phyloP scores from a whole-genome alignment of 2,113 vertebrate species.

The Regulus satrapa region DNA sequence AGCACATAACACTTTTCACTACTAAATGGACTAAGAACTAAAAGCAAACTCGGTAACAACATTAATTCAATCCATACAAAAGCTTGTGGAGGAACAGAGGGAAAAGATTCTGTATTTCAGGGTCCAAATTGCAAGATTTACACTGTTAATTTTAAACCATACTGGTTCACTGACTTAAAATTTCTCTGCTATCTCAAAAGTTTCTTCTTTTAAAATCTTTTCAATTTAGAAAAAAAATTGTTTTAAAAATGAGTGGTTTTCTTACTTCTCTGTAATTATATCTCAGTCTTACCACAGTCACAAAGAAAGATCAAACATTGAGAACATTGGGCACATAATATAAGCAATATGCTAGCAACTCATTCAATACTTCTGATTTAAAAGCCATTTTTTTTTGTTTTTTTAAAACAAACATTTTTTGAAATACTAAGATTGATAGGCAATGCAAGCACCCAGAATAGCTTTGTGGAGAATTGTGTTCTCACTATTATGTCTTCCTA shows the following conservation, averaged over 20 bases:
- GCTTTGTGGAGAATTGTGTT: not conserved
- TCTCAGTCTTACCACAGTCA: not conserved
- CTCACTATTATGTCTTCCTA: not conserved
- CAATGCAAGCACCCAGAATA: not conserved
- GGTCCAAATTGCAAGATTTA: not conserved
- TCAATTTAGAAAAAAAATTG: not conserved
- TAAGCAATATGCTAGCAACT: not conserved
- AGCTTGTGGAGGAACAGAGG: not conserved
- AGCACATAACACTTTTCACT: not conserved
- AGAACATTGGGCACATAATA: not conserved
- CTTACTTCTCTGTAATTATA: not conserved
- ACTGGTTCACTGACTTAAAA: not conserved
- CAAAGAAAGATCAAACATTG: fast-evolving
- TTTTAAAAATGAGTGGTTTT: not conserved
- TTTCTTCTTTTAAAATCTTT: not conserved
- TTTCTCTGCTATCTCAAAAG: not conserved
- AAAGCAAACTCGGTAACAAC: not conserved
- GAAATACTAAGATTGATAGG: not conserved
- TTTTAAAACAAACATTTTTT: not conserved
- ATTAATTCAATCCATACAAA: not conserved
- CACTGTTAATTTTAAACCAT: not conserved
- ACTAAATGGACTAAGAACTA: not conserved
- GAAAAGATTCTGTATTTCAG: not conserved
- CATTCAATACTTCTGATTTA: not conserved
- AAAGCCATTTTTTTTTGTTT: not conserved